A percentile compares a stretch with the other conserved stretches of the same genome.
Conservation (phyloP, 2,113 vertebrate species). For the Silurus meridionalis region DNA sequence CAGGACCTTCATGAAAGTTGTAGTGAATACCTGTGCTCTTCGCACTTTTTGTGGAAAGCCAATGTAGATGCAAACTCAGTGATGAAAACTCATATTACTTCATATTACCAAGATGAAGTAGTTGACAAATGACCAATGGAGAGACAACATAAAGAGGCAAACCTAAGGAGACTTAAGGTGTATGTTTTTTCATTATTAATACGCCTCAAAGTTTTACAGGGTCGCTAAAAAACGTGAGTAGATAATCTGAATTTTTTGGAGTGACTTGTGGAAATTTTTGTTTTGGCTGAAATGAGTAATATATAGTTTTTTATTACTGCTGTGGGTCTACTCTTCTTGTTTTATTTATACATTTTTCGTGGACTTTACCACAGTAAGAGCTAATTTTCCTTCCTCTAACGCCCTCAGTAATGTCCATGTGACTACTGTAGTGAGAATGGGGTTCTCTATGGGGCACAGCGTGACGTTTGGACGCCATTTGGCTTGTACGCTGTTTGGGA, state of each 20-base stretch:
- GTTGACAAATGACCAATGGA: neutral
- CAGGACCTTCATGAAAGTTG: neutral
- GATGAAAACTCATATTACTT: neutral
- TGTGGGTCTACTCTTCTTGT: no score
- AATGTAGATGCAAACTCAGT: neutral
- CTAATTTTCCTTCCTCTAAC: neutral
- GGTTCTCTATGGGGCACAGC: neutral
- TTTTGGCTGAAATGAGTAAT: neutral
- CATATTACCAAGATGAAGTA: neutral
- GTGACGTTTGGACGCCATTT: conserved; percentile 7
- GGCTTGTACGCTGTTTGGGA: neutral
- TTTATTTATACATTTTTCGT: neutral
- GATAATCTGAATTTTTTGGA: neutral
- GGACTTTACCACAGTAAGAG: neutral
- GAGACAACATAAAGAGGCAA: neutral
- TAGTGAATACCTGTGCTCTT: neutral
- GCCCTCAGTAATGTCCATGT: neutral
- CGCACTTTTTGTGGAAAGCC: neutral
- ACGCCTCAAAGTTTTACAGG: no score
- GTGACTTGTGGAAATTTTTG: neutral
- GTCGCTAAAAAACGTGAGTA: neutral
- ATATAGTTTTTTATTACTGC: neutral
- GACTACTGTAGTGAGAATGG: neutral
- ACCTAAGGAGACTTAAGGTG: neutral
- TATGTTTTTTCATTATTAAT: neutral